Evolutionary conservation across 2,797 vertebrate species (phyloP), one percentile per base, ranked within the genome.

Genomic region (Octomys mimax): DNA sequence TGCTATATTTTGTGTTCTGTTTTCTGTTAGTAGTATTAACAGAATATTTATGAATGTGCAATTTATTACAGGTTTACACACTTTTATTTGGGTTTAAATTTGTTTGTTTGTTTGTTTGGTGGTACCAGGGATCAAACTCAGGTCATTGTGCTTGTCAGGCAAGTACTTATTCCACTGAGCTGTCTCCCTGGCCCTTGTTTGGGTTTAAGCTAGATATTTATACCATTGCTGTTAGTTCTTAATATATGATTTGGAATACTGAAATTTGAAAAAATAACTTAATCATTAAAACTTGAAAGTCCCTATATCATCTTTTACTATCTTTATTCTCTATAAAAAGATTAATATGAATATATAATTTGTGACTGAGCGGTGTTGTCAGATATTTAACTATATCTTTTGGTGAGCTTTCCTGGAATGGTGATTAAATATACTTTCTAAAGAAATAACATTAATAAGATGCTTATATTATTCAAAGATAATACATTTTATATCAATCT

Each of bases 401-500:
- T 95, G 2, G 57, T 64, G 64, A 96, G 79, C 5, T 96, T 26
- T n/a, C n/a, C 52, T 95, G 36, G 7, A 57, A 96, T n/a, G 95
- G 59, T 95, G 80, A 73, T 78, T 91, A 62, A 97, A 75, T 18
- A 85, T 73, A 92, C 13, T 46, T 97, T 46, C 46, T 91, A 96
- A 97, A 64, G n/a, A 92, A 97, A 95, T 90, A 10, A 89, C 75
- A 95, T 70, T 78, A 95, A 64, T 64, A 75, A 95, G 46, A 28
- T 93, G 73, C 87, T 96, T 84, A 94, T 31, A 57, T 54, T 12
- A 90, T 49, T 89, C 83, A 97, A 94, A 57, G 64, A 95, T 68
- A 96, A 97, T 92, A 39, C 28, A 22, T 95, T 98, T 95, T 93
- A 46, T 89, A 46, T 46, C 73, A 95, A 8, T 36, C 87, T 98